Conservation (phyloP, 2,888 invertebrate genomes). For the Cactoblastis cactorum region DNA sequence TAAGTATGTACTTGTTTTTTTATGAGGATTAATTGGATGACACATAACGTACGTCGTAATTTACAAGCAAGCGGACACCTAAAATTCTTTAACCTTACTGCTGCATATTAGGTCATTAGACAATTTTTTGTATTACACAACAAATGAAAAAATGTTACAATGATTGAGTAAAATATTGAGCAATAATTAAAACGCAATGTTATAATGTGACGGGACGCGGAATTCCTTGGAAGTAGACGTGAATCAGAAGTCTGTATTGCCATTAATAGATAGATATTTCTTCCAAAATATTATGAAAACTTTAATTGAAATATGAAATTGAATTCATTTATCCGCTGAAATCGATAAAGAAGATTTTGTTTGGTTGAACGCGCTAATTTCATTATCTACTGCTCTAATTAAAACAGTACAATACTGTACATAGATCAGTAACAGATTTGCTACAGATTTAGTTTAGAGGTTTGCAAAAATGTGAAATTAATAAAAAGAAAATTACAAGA, state of each 20-base stretch:
- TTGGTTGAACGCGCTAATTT: too few species aligned
- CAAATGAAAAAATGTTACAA: not conserved
- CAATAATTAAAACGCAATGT: not conserved
- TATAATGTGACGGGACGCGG: not conserved
- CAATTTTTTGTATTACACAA: not conserved
- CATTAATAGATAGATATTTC: not conserved
- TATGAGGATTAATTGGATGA: slow-evolving; percentile 48
- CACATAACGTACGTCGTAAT: slow-evolving; percentile 57
- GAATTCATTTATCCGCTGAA: not conserved
- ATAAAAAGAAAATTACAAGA: too few species aligned
- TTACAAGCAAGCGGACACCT: slow-evolving; percentile 35
- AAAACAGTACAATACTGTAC: too few species aligned
- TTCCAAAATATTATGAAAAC: not conserved
- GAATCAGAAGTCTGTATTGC: slow-evolving; percentile 2
- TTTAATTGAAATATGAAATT: not conserved
- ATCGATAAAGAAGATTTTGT: too few species aligned
- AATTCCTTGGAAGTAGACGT: slow-evolving; percentile 1
- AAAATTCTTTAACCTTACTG: slow-evolving; percentile 40
- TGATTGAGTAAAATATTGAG: slow-evolving; percentile 4
- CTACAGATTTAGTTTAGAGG: too few species aligned
- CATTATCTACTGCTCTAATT: too few species aligned
- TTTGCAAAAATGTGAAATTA: too few species aligned
- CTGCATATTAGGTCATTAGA: not conserved
- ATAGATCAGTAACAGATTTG: too few species aligned
- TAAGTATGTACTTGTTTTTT: not conserved